These are phyloP conservation scores for Corythornis cristatus DNA, from an alignment of 2,113 vertebrate genomes.

Conservation along the genomic window DNA sequence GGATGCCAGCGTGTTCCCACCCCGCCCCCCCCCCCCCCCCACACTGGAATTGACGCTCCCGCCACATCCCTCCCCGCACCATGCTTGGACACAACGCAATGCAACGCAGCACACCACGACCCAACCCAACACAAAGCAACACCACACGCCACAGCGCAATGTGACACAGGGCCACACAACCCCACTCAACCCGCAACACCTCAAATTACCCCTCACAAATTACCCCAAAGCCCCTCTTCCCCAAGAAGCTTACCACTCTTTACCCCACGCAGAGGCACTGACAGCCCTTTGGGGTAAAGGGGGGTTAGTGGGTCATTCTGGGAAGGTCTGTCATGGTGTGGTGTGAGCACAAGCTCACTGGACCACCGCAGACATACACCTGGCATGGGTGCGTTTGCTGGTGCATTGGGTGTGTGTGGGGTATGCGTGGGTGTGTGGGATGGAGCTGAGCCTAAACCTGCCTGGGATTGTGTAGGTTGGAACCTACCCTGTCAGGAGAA, in stretches of 20 bases:
- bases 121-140: neutral
- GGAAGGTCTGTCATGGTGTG: neutral
- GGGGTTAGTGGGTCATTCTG: neutral
- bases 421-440: neutral
- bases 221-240: neutral
- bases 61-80: neutral
- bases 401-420: fast-evolving
- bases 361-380: neutral
- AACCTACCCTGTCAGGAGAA: neutral
- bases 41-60: neutral
- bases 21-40: neutral
- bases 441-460: neutral
- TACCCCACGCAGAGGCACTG: neutral
- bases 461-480: neutral
- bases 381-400: fast-evolving
- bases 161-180: neutral
- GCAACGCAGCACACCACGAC: neutral
- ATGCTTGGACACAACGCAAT: neutral
- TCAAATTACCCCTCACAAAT: neutral
- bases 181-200: neutral
- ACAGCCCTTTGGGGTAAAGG: neutral
- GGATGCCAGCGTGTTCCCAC: too few relatives aligned
- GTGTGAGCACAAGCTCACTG: neutral
- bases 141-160: neutral
- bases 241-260: neutral